These are phyloP conservation scores for Brachyptera putata DNA, from an alignment of 2,888 invertebrate genomes.

Conservation along the genomic window DNA sequence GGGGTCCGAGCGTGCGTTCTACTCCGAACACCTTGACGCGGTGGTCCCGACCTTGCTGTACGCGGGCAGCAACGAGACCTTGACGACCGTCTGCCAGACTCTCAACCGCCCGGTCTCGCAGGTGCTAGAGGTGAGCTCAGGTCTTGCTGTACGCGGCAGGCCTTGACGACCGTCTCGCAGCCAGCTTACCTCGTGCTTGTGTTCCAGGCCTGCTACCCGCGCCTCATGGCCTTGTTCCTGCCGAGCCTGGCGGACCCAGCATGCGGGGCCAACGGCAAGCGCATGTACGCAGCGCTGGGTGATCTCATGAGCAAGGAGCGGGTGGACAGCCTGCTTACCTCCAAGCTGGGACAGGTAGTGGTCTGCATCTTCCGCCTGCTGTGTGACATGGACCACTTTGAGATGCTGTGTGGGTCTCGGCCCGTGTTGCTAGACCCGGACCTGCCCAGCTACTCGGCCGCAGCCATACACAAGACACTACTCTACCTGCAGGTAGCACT, in stretches of 20 bases:
- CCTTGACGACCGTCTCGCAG: too few species aligned
- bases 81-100: constrained; percentile 39
- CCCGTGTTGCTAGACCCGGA: constrained; percentile 42
- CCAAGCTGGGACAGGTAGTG: constrained; percentile 41
- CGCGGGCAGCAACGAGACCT: constrained; percentile 39
- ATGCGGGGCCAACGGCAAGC: constrained; percentile 36
- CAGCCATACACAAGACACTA: constrained; percentile 46
- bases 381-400: constrained; percentile 40
- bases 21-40: constrained; percentile 42
- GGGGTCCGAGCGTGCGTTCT: constrained; percentile 44
- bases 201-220: constrained; percentile 35
- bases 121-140: constrained; percentile 35
- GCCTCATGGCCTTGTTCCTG: constrained; percentile 34
- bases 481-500: constrained; percentile 46
- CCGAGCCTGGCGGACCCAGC: constrained; percentile 36
- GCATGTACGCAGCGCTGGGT: constrained; percentile 39
- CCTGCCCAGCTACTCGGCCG: constrained; percentile 46
- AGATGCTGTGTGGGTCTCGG: constrained; percentile 40
- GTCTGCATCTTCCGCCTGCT: constrained; percentile 41
- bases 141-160: too few species aligned
- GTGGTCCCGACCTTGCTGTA: constrained; percentile 46
- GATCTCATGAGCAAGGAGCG: constrained; percentile 42
- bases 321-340: constrained; percentile 36
- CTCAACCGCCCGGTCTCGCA: constrained; percentile 32
- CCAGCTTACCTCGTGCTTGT: too few species aligned